Evolutionary conservation across 2,888 invertebrate genomes (phyloP), one percentile per base, ranked within the genome.

Genomic region (Ceriagrion tenellum): DNA sequence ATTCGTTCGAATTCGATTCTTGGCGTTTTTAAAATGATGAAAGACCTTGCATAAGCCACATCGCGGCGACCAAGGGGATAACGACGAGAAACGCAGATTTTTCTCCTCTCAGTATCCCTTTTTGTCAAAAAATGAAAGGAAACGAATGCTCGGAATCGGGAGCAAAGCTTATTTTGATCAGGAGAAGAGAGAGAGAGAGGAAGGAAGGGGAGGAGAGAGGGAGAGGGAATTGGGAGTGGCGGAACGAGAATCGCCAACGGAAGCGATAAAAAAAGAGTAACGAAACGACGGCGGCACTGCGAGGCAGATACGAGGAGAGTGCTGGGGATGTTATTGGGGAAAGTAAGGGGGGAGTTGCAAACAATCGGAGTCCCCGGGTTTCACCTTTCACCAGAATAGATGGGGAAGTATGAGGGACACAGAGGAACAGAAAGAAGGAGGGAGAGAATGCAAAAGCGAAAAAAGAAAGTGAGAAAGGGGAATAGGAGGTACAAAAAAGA

Each of bases 401-500:
- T 1, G 26, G 47, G 69, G n/a, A 23, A n/a, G 69, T 1, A 26
- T 69, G 10, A 59, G 81, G 81, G 35, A 35, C 13, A 30, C 1
- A 69, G 10, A 16, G 13, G 81, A 30, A 81, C 18, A 55, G 23
- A 23, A 88, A 55, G 47, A 8, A 47, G 8, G 35, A 88, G 1
- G 47, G 81, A 3, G 89, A n/a, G 47, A 23, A 20, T 12, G 89
- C 47, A 55, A 0, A 55, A 89, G 35, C 13, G 81, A 30, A 35
- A 81, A 47, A 2, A 47, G 89, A 59, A 59, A 55, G 90, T 56
- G 89, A 95, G 35, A 90, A 10, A 59, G n/a, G 56, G 35, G 63
- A 55, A 88, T 40, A 40, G 40, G 95, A 89, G 55, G 89, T 26
- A n/a, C 8, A 89, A 89, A 55, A 89, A 89, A 89, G 26, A n/a